Evolutionary conservation across 2,888 invertebrate species (phyloP), one percentile per base, ranked within the genome.

Genomic region (Tribolium freemani): DNA sequence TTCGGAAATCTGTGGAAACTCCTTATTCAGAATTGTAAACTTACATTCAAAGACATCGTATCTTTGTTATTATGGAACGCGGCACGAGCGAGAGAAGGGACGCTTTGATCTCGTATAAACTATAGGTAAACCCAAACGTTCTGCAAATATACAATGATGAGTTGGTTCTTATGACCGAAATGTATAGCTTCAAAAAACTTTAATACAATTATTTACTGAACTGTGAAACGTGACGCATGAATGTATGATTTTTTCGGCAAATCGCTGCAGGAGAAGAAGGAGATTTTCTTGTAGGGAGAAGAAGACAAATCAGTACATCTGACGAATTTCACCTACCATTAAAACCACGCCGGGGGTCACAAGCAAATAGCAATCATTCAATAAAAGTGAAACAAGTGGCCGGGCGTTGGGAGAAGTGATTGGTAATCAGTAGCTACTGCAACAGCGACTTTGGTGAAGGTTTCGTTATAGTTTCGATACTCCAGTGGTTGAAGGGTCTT

Each of bases 281-380:
- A 8, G n/a, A 38, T n/a, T 8, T n/a, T 38, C 38, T 38, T 38
- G 38, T 38, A 38, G 38, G 38, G 38, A 38, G 9, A 3, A 0
- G 38, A n/a, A 38, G 53, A 53, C n/a, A 50, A 61, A 61, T 50
- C 61, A 10, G 20, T 31, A 82, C 80, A 81, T 82, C 81, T 81
- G 81, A 81, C 80, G 81, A 82, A 84, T 80, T 79, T 80, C 79
- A 78, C 82, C 57, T 57, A 57, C 84, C 85, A 85, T 85, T 85
- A 85, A 85, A 85, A 85, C 83, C 72, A 70, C 71, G 80, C 85
- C 83, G 64, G 76, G 75, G 82, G 85, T 81, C 74, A 64, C 53
- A 79, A 82, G 80, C n/a, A n/a, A n/a, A n/a, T n/a, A n/a, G n/a
- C 83, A 83, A 84, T 85, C 84, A 82, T 83, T 83, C 83, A 82